Base-by-base conservation (phyloP, 2,113 vertebrate species). In the Oplegnathus fasciatus region DNA sequence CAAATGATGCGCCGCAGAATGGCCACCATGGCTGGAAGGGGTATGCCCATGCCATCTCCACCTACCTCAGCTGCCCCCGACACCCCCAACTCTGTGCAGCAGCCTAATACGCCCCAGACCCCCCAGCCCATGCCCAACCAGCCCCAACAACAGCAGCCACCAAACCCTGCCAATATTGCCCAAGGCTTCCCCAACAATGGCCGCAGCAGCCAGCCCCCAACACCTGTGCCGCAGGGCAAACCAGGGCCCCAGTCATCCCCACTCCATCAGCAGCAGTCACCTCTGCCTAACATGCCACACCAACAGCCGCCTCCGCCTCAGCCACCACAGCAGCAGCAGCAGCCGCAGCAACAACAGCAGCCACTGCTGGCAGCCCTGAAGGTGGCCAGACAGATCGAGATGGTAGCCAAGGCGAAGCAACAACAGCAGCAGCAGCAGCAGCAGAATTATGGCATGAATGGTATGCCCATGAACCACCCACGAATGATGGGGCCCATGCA, bases 1-100 rank as follows among this genome's bases (percentile, higher is more conserved):
- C 98, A 99, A 93, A 97, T 99, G 94, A 99, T 99, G 95, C 97
- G 98, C 77, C 96, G 98, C 89, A 96, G 98, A 92, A 99, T 99
- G 98, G 98, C 98, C 20, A 98, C 98, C 88, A 99, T 99, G 98
- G 98, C 98, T 95, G 98, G 97, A 90, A 96, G 98, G 87, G 97
- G 96, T 37, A 97, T 97, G 96, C 97, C 98, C 93, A 96, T 97
- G 93, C 96, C 98, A 84, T 98, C 98, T 92, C 98, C 98, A 92
- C 98, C 98, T 96, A 97, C 97, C 95, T 98, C 97, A 62, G 96
- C 96, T 44, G 96, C 97, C 18, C 97, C 98, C 0, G 97, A 97
- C 91, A 98, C 98, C 76, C 98, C 98, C 37, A 99, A 97, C 0
- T 92, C 94, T 67, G 77, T 97, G 87, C 94, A 93, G 88, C 98